Percentiles rank a stretch among this genome's conserved stretches.
Evolutionary conservation across 2,797 vertebrate species (phyloP).

Genomic region (Acrossocheilus fasciatus): DNA sequence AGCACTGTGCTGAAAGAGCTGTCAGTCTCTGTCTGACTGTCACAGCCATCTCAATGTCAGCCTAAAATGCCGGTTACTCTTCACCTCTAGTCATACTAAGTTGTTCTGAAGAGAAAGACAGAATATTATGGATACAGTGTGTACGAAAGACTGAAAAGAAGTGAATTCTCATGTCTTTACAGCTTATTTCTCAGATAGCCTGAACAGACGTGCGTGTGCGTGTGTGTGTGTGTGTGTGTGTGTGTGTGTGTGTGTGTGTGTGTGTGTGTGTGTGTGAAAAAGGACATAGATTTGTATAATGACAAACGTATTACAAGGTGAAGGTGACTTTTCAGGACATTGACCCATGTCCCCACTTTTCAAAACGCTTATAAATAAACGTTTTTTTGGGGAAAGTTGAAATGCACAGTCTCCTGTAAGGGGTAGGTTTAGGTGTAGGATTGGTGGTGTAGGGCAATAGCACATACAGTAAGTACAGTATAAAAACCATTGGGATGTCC

Average conservation of each 20-base stretch:
- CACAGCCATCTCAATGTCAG: neutral
- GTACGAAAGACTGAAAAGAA: too few relatives aligned
- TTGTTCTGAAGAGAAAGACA: neutral
- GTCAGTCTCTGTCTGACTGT: conserved; percentile 1
- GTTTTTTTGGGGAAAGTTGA: too few relatives aligned
- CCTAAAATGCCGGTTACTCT: neutral
- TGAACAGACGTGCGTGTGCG: neutral
- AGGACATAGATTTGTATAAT: too few relatives aligned
- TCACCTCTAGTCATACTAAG: neutral
- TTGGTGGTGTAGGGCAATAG: too few relatives aligned
- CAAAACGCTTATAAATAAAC: too few relatives aligned
- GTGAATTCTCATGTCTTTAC: neutral
- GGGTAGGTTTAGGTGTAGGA: too few relatives aligned
- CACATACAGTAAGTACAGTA: too few relatives aligned
- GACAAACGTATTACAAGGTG: too few relatives aligned
- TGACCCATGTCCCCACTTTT: too few relatives aligned
- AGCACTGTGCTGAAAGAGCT: neutral
- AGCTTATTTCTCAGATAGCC: neutral
- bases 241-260: neutral
- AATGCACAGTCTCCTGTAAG: too few relatives aligned
- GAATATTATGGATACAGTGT: neutral
- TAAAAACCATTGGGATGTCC: too few relatives aligned
- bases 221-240: neutral
- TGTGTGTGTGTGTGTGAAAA: neutral
- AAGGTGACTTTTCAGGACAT: too few relatives aligned